A percentile compares a stretch with the other conserved stretches of the same genome.
Conservation (phyloP, 2,888 invertebrate species). For the Dugesia japonica region DNA sequence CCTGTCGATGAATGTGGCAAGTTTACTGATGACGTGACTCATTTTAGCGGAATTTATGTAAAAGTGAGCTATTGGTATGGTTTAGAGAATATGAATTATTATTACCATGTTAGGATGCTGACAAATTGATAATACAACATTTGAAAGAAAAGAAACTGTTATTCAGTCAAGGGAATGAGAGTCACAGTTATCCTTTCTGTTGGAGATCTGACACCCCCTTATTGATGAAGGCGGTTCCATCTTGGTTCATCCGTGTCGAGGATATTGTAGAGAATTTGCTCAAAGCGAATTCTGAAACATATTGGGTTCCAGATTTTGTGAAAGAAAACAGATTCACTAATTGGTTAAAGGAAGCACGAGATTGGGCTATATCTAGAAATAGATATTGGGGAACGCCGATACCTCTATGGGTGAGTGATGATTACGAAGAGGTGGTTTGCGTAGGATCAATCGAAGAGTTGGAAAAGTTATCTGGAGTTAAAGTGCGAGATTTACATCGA, state of each 20-base stretch:
- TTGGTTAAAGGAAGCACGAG: constrained; percentile 86
- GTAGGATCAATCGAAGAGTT: constrained; percentile 81
- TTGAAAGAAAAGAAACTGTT: constrained; percentile 63
- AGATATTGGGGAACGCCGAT: constrained; percentile 99
- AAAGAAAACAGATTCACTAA: constrained; percentile 95
- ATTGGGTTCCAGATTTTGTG: constrained; percentile 96
- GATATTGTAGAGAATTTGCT: constrained; percentile 54
- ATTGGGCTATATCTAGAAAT: constrained; percentile 92
- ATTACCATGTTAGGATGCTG: constrained; percentile 91
- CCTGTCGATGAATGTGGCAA: constrained; percentile 79
- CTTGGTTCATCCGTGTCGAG: constrained; percentile 93
- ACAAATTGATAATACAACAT: constrained; percentile 73
- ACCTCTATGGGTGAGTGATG: constrained; percentile 82
- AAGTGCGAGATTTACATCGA: constrained; percentile 77
- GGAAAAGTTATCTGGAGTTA: constrained; percentile 61
- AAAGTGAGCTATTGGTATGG: constrained; percentile 56
- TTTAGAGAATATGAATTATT: no score
- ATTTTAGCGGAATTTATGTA: constrained; percentile 75
- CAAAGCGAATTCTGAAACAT: constrained; percentile 65
- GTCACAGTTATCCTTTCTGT: constrained; percentile 94
- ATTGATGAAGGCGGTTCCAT: constrained; percentile 90
- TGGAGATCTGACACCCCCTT: constrained; percentile 97
- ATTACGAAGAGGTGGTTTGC: constrained; percentile 77
- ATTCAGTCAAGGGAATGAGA: constrained; percentile 61
- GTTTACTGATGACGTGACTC: constrained; percentile 66